phyloP scores from a whole-genome alignment of 1,140 invertebrate species.

The Drosophila triauraria region DNA sequence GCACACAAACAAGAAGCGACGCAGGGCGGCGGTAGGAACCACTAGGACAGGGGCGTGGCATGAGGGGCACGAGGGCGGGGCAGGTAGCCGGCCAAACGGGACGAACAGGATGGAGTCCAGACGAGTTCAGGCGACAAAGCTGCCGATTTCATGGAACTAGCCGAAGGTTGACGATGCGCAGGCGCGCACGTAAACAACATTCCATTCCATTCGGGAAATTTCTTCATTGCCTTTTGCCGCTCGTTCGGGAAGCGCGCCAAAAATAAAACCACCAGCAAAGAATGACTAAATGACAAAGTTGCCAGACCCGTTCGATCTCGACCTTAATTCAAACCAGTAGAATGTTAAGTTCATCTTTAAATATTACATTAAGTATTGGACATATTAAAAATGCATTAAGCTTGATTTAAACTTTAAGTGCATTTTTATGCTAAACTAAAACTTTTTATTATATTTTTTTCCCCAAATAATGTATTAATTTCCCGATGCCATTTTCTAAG shows the following conservation, averaged over 20 bases:
- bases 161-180: slow-evolving; percentile 65
- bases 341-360: too few relatives aligned
- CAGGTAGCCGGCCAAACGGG: slow-evolving; percentile 75
- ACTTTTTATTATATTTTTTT: too few relatives aligned
- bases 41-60: slow-evolving; percentile 21
- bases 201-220: slow-evolving; percentile 73
- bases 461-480: too few relatives aligned
- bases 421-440: too few relatives aligned
- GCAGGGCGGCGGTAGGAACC: slow-evolving; percentile 58
- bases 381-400: too few relatives aligned
- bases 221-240: slow-evolving; percentile 45
- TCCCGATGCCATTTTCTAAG: not conserved
- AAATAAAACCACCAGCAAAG: slow-evolving; percentile 49
- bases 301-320: slow-evolving; percentile 43
- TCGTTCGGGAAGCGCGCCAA: slow-evolving; percentile 62
- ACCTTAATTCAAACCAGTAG: slow-evolving; percentile 7
- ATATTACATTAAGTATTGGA: too few relatives aligned
- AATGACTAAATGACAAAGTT: slow-evolving; percentile 24
- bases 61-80: slow-evolving; percentile 23
- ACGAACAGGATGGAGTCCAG: slow-evolving; percentile 75
- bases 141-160: slow-evolving; percentile 70
- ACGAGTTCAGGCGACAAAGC: slow-evolving; percentile 43
- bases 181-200: slow-evolving; percentile 83
- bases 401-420: too few relatives aligned
- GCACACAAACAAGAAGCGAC: slow-evolving; percentile 81